Evolutionary conservation across 1,140 invertebrate genomes (phyloP), one percentile per base, ranked within the genome.

Genomic region (Atta texana): DNA sequence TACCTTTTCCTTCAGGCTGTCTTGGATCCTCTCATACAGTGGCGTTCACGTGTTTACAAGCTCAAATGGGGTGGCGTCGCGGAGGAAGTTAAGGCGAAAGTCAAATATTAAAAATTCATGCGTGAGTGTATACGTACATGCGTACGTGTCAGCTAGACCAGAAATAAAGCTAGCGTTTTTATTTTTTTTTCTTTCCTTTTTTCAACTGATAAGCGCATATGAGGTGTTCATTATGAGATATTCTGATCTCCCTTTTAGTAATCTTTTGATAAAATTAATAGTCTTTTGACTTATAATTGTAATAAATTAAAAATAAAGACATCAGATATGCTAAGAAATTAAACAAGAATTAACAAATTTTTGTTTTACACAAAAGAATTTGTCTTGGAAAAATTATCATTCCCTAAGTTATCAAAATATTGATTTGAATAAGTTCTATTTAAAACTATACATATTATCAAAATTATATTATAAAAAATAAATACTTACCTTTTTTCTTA

Each of bases 11-110:
- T 98, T 51, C 96, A 97, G 91, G 98, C 99, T 68, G 94, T 98
- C 24, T 96, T 99, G 71, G 97, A 98, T 95, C 98, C 98, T 1
- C 96, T 97, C 57, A 98, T 99, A 90, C 97, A 97, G 93, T 99
- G 99, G 99, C 96, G 99, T 87, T 97, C 98, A 90, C 97, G 98
- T 91, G 97, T 97, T 88, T 99, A 98, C 94, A 97, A 97, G 93
- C 96, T 99, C 44, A 97, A 97, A 88, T 99, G 99, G 98, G 99
- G 99, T 76, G 99, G 99, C 21, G 95, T 98, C 63, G 98, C 98
- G 53, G 98, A 98, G 92, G 97, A 98, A 95, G 96, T 98, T 86
- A 97, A 97, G 93, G 96, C 97, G 86, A 97, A 97, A 94, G 95
- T 96, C 86, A 96, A 96, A 93, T 96, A 96, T 92, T 96, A 91